Base-by-base conservation (phyloP, 2,888 invertebrate species). In the Ashinkailepas kermadecensis region DNA sequence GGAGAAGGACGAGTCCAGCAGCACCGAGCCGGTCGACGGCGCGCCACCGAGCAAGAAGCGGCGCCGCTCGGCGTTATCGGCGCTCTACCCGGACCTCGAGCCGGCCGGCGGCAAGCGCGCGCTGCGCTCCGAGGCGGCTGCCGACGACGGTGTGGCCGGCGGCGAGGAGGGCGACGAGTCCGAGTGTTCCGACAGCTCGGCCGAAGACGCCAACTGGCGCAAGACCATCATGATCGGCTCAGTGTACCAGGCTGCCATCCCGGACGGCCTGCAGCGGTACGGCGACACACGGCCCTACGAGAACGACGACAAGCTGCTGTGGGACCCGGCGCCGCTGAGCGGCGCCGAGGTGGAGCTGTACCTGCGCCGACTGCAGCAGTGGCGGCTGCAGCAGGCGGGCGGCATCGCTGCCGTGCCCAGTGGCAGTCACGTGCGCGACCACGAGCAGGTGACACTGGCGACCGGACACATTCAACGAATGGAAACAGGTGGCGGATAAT, bases 171-270 rank as follows among this genome's bases (percentile, higher is more conserved):
- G 86, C 56, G 94, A 93, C 85, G 94, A 94, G 85, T 94, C 94
- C 85, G 94, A 94, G 85, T 92, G 81, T 70, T 82, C 82, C 18
- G 94, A 94, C 86, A 93, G 92, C 86, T 93, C 93, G 0, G 94
- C 94, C 86, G 94, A 94, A 86, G 94, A 95, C 86, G 86, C 86
- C 83, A 94, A 95, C 85, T 94, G 94, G 93, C 93, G 94, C 88
- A 95, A 95, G 90, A 95, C 95, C 54, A 97, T 97, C 84, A 96
- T 96, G 94, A 96, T 98, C 57, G 98, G 84, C 25, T 92, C 92
- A 84, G 95, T 95, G 86, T 97, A 93, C 87, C 98, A 98, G 89
- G 98, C 97, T 7, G 92, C 91, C 82, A 95, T 98, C 86, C 97
- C 97, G 1, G 95, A 95, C 87, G 96, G 96, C 0, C 89, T 97